These are phyloP conservation scores for Gallinago solitaria DNA, from an alignment of 2,797 vertebrate genomes.

Conservation along the genomic window DNA sequence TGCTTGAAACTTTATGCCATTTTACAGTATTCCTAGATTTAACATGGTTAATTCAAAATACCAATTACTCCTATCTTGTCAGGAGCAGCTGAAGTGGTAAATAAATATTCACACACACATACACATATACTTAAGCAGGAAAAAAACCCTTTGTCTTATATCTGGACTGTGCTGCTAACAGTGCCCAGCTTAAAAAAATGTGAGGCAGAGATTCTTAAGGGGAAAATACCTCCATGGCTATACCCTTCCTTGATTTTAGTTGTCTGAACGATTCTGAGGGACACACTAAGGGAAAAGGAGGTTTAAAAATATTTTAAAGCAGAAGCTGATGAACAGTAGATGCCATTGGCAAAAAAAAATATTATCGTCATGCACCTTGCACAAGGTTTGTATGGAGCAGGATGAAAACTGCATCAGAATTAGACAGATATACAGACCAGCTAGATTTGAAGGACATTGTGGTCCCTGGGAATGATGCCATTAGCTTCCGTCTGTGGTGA, in stretches of 20 bases:
- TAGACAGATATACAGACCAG: neutral
- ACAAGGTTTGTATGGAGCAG: neutral
- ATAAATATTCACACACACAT: neutral
- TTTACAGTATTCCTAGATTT: neutral
- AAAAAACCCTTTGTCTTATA: neutral
- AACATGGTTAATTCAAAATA: neutral
- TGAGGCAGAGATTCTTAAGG: neutral
- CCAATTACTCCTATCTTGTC: neutral
- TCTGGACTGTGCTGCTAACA: neutral
- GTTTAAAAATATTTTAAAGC: neutral
- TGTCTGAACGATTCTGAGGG: neutral
- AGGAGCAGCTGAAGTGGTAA: neutral
- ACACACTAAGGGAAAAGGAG: neutral
- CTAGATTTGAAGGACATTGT: neutral
- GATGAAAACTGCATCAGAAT: conserved; percentile 26
- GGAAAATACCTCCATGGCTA: neutral
- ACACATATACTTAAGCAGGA: neutral
- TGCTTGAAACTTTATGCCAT: neutral
- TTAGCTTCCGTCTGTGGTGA: neutral
- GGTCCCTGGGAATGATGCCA: conserved; percentile 24
- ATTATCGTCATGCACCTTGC: neutral
- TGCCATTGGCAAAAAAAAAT: neutral
- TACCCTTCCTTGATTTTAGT: neutral
- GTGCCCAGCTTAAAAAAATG: neutral
- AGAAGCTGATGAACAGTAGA: neutral